Percentiles rank a stretch among this genome's conserved stretches.
phyloP scores from a whole-genome alignment of 2,797 vertebrate species.

The Sebastes umbrosus region DNA sequence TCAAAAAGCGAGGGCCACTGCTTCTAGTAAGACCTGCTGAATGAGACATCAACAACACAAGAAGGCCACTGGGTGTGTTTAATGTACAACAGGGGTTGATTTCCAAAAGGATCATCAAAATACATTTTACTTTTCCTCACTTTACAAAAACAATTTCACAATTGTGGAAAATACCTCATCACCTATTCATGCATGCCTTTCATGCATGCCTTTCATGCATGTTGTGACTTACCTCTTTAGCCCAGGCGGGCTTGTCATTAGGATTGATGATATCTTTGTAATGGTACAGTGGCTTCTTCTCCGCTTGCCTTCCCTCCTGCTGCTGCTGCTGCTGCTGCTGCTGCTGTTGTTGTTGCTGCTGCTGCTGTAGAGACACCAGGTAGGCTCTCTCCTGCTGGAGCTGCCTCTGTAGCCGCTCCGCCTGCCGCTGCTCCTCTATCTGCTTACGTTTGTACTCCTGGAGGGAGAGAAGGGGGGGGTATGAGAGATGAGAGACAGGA shows the following conservation, averaged over 20 bases:
- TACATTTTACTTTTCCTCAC: background rate
- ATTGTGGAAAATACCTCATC: background rate
- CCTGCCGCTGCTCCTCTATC: constrained; percentile 95
- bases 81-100: background rate
- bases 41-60: constrained; percentile 14
- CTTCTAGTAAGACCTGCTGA: constrained; percentile 38
- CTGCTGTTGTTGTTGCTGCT: constrained; percentile 81
- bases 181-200: background rate
- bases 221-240: constrained; percentile 88
- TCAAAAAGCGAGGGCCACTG: background rate
- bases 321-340: constrained; percentile 82
- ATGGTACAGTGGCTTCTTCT: constrained; percentile 95
- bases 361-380: constrained; percentile 91
- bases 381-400: constrained; percentile 94
- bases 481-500: background rate
- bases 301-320: constrained; percentile 87
- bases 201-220: constrained; percentile 27
- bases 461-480: background rate
- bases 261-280: constrained; percentile 93
- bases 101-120: background rate
- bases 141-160: background rate
- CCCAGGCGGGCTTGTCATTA: constrained; percentile 94
- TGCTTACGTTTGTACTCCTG: constrained; percentile 99
- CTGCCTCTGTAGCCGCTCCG: constrained; percentile 94
- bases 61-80: constrained; percentile 2